Evolutionary conservation across 2,888 invertebrate species (phyloP).

Genomic region (Diarsia brunnea): DNA sequence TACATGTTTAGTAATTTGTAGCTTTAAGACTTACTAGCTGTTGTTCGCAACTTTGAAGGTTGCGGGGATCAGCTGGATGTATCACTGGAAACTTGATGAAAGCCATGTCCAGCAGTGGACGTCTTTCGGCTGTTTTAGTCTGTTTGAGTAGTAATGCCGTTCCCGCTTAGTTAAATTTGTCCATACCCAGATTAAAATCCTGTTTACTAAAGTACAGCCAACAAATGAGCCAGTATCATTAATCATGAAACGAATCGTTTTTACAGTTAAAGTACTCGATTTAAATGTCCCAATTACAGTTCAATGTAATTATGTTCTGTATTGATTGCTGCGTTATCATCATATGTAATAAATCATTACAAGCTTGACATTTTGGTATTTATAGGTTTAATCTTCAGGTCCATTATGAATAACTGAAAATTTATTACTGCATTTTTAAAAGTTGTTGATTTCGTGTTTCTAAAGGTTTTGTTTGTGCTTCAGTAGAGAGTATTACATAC

Average conservation of each 20-base stretch:
- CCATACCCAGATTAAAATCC: not conserved
- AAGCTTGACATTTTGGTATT: conserved; percentile 21
- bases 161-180: too few species aligned
- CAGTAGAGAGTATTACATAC: not conserved
- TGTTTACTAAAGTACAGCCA: not conserved
- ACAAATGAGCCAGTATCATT: conserved; percentile 7
- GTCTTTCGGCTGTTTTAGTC: too few species aligned
- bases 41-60: too few species aligned
- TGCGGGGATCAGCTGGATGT: too few species aligned
- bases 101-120: too few species aligned
- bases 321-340: conserved; percentile 42
- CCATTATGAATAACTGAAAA: conserved; percentile 4
- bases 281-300: conserved; percentile 42
- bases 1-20: too few species aligned
- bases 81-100: too few species aligned
- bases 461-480: not conserved
- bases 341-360: conserved; percentile 17
- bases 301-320: conserved; percentile 24
- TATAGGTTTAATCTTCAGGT: conserved; percentile 18
- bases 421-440: conserved; percentile 1
- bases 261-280: conserved; percentile 19
- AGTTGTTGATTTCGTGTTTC: not conserved
- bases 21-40: too few species aligned
- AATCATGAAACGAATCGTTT: conserved; percentile 42
- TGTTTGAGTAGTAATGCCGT: too few species aligned